Conservation (phyloP, 2,113 vertebrate species). For the Pimephales promelas region DNA sequence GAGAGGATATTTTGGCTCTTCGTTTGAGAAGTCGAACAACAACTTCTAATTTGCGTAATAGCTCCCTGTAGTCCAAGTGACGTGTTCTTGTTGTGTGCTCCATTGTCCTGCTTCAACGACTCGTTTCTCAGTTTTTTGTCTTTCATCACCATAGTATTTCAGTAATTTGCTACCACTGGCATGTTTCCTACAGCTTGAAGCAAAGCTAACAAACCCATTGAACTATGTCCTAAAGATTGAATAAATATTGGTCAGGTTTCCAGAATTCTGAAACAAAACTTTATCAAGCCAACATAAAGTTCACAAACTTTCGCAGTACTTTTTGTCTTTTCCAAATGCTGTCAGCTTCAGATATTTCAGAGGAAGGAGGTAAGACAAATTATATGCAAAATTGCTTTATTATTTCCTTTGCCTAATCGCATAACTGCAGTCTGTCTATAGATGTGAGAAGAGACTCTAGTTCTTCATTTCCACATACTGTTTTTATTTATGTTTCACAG, state of each 20-base stretch:
- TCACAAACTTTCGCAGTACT: conserved; percentile 15
- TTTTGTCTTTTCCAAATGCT: conserved; percentile 14
- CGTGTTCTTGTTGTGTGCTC: background rate
- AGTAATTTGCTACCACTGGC: conserved; percentile 28
- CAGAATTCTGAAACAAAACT: conserved; percentile 28
- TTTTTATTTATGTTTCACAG: conserved; percentile 14
- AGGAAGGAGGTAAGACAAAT: conserved; percentile 26
- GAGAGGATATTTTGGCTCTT: background rate
- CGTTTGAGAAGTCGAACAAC: background rate
- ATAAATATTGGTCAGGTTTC: conserved; percentile 20
- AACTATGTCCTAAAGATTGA: conserved; percentile 2
- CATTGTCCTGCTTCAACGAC: background rate
- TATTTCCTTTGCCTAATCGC: conserved; percentile 28
- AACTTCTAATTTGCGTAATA: background rate
- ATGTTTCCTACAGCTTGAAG: background rate
- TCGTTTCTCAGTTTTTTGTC: background rate
- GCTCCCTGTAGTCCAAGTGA: background rate
- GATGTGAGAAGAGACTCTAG: background rate
- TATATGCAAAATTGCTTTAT: conserved; percentile 27
- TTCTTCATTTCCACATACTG: background rate
- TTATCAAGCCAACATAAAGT: conserved; percentile 30
- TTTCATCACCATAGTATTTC: conserved; percentile 12
- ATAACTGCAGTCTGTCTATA: background rate
- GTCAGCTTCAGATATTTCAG: conserved; percentile 5
- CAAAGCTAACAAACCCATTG: conserved; percentile 24